A percentile compares a stretch with the other conserved stretches of the same genome.
These are phyloP conservation scores for Dolichallabes microphthalmus DNA, from an alignment of 2,113 vertebrate species.

Conservation along the genomic window DNA sequence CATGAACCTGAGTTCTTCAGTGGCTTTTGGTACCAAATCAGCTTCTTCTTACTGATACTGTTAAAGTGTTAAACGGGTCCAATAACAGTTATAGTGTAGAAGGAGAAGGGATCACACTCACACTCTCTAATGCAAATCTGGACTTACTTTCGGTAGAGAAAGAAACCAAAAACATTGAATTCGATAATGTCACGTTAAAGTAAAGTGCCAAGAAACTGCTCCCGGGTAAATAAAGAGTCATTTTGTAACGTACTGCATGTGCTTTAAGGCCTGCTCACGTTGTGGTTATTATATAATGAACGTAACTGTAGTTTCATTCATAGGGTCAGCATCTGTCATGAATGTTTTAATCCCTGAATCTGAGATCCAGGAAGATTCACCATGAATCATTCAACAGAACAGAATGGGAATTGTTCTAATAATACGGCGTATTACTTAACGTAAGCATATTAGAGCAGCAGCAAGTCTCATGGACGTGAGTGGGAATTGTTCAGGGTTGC, in stretches of 20 bases:
- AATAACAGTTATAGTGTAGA: not conserved
- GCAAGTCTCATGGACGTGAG: not conserved
- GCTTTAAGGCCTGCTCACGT: not conserved
- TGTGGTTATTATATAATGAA: not conserved
- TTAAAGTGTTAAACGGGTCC: not conserved
- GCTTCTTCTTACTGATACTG: not conserved
- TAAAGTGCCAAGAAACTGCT: not conserved
- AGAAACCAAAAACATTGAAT: not conserved
- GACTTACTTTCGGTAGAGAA: not conserved
- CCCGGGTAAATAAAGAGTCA: not conserved
- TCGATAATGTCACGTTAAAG: not conserved
- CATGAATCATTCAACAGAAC: not conserved
- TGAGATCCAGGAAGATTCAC: not conserved
- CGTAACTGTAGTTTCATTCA: not conserved
- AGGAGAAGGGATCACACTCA: not conserved
- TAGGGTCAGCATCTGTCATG: not conserved
- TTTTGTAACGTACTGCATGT: not conserved
- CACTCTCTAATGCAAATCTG: not conserved
- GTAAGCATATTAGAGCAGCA: no score
- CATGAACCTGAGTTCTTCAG: no score
- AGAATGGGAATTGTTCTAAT: not conserved
- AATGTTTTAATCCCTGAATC: not conserved
- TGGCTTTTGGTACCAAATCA: constrained; percentile 60
- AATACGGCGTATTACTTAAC: not conserved
- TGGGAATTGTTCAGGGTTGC: not conserved